phyloP scores from a whole-genome alignment of 2,797 vertebrate species.

The Aeoliscus strigatus region DNA sequence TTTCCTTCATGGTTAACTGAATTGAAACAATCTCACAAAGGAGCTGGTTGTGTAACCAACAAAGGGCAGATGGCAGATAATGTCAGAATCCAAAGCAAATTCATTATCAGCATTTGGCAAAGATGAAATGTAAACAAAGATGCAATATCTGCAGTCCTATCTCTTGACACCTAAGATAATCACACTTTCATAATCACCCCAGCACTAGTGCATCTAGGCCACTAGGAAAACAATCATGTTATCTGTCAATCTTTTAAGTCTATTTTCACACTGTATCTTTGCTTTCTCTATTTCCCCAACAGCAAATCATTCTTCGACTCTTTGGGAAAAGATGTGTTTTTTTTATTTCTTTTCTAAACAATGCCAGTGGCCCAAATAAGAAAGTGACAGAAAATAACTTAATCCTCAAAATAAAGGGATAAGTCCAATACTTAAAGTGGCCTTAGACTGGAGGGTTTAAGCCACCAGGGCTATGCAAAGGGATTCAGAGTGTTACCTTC shows the following conservation, averaged over 20 bases:
- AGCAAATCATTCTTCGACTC: conserved; percentile 41
- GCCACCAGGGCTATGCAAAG: conserved; percentile 40
- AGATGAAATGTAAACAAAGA: conserved; percentile 45
- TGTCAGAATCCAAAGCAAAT: conserved; percentile 33
- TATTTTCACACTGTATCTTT: conserved; percentile 49
- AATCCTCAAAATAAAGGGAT: conserved; percentile 74
- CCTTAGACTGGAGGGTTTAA: conserved; percentile 68
- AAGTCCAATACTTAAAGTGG: conserved; percentile 71
- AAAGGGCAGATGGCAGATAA: conserved; percentile 33
- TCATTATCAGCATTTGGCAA: conserved; percentile 32
- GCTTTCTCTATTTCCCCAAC: conserved; percentile 29
- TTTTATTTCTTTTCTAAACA: conserved; percentile 68
- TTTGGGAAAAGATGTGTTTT: conserved; percentile 27
- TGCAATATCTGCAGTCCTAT: conserved; percentile 37
- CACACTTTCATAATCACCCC: conserved; percentile 52
- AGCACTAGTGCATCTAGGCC: conserved; percentile 42
- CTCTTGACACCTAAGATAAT: conserved; percentile 57
- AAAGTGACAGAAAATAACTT: conserved; percentile 72
- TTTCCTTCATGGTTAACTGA: too few species aligned
- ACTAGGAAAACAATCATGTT: conserved; percentile 55
- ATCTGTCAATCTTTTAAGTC: conserved; percentile 67
- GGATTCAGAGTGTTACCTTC: conserved; percentile 55
- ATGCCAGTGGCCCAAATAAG: conserved; percentile 72
- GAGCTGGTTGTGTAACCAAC: conserved; percentile 2
- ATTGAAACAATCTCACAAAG: background rate